A percentile compares a stretch with the other conserved stretches of the same genome.
Conservation (phyloP, 2,113 vertebrate genomes). For the Heloderma charlesbogerti region DNA sequence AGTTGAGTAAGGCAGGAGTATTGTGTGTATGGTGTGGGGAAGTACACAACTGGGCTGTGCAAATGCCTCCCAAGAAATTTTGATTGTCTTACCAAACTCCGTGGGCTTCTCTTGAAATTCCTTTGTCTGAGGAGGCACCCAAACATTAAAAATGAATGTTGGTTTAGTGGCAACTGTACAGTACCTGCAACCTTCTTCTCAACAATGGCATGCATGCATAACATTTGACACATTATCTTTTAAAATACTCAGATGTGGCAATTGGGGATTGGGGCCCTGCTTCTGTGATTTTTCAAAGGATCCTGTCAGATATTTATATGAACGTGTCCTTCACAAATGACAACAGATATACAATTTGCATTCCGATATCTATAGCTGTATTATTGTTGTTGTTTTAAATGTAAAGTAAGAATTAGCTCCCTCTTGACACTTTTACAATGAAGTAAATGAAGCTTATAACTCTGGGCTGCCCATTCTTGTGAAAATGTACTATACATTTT, state of each 20-base stretch:
- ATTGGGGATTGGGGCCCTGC: not conserved
- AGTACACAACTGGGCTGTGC: not conserved
- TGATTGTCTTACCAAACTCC: not conserved
- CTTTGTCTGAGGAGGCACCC: not conserved
- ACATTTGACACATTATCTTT: not conserved
- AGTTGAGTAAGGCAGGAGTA: not conserved
- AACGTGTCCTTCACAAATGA: not conserved
- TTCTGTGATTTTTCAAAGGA: not conserved
- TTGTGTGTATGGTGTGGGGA: not conserved
- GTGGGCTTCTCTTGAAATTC: not conserved
- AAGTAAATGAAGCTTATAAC: no score
- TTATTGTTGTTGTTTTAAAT: no score
- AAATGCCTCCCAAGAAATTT: not conserved
- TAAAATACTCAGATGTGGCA: not conserved
- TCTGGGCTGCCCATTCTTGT: slow-evolving; percentile 61
- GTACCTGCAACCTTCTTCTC: not conserved
- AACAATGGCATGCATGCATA: not conserved
- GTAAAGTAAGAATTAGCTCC: not conserved
- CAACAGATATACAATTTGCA: no score
- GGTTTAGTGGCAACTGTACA: not conserved
- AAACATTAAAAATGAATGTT: not conserved
- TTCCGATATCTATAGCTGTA: not conserved
- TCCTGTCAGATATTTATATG: not conserved
- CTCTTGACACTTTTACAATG: not conserved
- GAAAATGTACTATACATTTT: slow-evolving; percentile 45